Percentiles rank a stretch among this genome's conserved stretches.
phyloP scores from a whole-genome alignment of 2,888 invertebrate species.

The Thecophora atra region DNA sequence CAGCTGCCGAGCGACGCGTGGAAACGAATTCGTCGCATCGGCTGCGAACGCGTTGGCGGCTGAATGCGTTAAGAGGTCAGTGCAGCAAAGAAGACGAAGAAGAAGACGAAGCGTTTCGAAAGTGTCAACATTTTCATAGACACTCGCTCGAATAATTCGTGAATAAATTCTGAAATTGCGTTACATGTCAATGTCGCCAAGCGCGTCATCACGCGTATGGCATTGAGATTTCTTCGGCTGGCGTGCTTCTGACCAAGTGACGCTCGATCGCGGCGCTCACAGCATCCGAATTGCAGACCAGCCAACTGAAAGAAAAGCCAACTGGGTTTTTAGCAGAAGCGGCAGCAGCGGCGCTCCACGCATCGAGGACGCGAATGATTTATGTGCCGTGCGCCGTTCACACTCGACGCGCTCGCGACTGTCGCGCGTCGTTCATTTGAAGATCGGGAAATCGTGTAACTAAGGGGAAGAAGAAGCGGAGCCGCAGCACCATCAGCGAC shows the following conservation, averaged over 20 bases:
- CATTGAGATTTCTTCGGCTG: constrained; percentile 16
- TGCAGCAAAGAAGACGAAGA: background rate
- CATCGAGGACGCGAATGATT: no score
- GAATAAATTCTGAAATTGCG: constrained; percentile 37
- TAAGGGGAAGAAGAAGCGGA: background rate
- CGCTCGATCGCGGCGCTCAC: no score
- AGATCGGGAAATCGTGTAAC: background rate
- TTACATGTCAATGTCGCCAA: constrained; percentile 59
- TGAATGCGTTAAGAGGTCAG: constrained; percentile 17
- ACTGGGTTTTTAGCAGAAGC: background rate
- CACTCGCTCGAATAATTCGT: constrained; percentile 34
- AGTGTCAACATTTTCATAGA: constrained; percentile 23
- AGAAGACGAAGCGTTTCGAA: background rate
- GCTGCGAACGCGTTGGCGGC: background rate
- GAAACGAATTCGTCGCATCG: background rate
- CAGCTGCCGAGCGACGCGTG: background rate
- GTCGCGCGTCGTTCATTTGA: background rate
- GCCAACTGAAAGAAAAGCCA: no score
- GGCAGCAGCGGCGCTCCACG: background rate
- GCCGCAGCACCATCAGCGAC: background rate
- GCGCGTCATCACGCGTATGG: constrained; percentile 17
- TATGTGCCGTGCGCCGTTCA: background rate
- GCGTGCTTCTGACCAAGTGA: background rate
- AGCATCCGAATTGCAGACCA: no score
- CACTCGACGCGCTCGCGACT: background rate